Base-by-base conservation (phyloP, 2,797 vertebrate genomes). In the Chelon auratus region DNA sequence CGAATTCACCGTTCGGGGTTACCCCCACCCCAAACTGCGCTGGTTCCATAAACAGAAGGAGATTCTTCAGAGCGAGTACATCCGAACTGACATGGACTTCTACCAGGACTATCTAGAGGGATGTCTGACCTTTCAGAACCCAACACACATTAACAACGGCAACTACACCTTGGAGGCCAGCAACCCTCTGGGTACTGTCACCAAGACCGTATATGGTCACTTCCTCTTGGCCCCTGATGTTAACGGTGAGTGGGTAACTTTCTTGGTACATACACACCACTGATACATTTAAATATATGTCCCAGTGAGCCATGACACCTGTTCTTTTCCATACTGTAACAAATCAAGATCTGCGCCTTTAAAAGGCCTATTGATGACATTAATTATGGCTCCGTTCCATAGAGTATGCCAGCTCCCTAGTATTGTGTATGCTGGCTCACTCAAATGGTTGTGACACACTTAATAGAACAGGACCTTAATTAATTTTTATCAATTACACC, bases 111-210 rank as follows among this genome's bases (percentile, higher is more conserved):
- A 96, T 39, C 92, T 96, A 0, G 97, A 99, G 87, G 98, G 98
- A 66, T 99, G 98, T 60, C 93, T 99, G 85, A 97, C 94, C 71
- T 97, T 99, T 90, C 95, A 96, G 89, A 97, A 98, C 85, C 97
- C 98, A 33, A 99, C 98, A 0, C 97, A 99, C 91, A 95, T 96
- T 82, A 95, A 99, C 92, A 99, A 99, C 0, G 98, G 98, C 80
- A 97, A 99, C 95, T 99, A 99, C 89, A 99, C 98, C 0, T 94
- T 99, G 39, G 94, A 97, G 79, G 98, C 97, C 64, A 95, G 93
- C 79, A 99, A 99, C 90, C 82, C 93, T 1, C 86, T 99, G 72
- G 98, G 97, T 67, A 94, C 94, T 0, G 95, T 95, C 90, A 96
- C 93, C 69, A 97, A 97, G 93, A 97, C 97, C 0, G 96, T 99